A percentile compares a stretch with the other conserved stretches of the same genome.
Evolutionary conservation across 1,140 invertebrate genomes (phyloP).

Genomic region (Drosophila triauraria): DNA sequence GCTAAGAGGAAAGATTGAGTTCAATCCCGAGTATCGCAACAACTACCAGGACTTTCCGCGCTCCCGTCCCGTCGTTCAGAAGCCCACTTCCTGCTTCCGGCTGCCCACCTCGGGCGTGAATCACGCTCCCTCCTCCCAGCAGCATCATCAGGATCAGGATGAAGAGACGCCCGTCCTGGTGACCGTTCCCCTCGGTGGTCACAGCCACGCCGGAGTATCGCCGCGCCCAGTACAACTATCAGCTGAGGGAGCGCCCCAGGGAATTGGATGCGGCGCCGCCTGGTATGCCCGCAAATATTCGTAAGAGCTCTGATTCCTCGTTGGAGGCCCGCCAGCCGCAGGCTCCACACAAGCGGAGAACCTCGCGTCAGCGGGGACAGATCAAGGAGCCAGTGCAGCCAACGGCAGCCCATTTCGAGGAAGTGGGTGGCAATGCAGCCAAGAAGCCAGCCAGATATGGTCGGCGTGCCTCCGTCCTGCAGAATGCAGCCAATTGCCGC

Average conservation of each 20-base stretch:
- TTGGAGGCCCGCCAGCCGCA: constrained; percentile 47
- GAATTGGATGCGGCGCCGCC: constrained; percentile 24
- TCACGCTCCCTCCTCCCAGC: constrained; percentile 11
- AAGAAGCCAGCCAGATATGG: constrained; percentile 75
- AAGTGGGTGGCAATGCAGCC: constrained; percentile 42
- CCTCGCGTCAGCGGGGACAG: constrained; percentile 52
- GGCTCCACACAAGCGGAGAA: constrained; percentile 49
- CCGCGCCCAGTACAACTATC: constrained; percentile 74
- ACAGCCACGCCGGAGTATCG: constrained; percentile 78
- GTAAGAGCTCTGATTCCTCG: constrained; percentile 70
- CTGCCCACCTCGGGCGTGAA: constrained; percentile 55
- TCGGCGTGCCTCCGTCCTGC: constrained; percentile 69
- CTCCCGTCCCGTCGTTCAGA: constrained; percentile 74
- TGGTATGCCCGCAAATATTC: constrained; percentile 21
- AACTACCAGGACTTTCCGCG: constrained; percentile 81
- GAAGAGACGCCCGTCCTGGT: constrained; percentile 29
- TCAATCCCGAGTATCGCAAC: constrained; percentile 83
- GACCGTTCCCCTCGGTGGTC: constrained; percentile 57
- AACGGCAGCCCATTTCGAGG: constrained; percentile 50
- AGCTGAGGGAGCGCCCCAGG: constrained; percentile 68
- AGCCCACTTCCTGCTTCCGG: constrained; percentile 79
- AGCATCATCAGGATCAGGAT: constrained; percentile 25
- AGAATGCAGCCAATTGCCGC: constrained; percentile 68
- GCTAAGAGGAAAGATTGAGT: constrained; percentile 82
- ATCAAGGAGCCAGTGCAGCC: constrained; percentile 35